Percentiles rank a stretch among this genome's conserved stretches.
phyloP scores from a whole-genome alignment of 2,797 vertebrate genomes.

The Apogon hyalosoma region DNA sequence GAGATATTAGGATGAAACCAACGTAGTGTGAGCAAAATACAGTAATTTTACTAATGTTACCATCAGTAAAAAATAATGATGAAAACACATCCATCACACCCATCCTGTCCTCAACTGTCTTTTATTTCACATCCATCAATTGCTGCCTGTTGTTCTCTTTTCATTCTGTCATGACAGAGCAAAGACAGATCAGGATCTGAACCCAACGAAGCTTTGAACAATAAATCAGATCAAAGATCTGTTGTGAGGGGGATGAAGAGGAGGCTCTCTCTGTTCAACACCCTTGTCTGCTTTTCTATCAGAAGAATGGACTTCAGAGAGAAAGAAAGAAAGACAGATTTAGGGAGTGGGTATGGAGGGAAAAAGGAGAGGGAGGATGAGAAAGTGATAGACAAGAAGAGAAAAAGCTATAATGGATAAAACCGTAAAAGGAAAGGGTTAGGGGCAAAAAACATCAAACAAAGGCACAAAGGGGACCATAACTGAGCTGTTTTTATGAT shows the following conservation, averaged over 20 bases:
- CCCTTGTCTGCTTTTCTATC: slow-evolving; percentile 19
- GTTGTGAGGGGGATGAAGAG: slow-evolving; percentile 3
- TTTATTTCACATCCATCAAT: background rate
- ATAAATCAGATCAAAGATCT: slow-evolving; percentile 50
- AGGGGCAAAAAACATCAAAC: background rate
- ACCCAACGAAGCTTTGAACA: slow-evolving; percentile 59
- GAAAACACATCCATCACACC: background rate
- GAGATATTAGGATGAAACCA: background rate
- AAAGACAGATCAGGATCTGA: slow-evolving; percentile 41
- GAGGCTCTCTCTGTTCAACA: slow-evolving; percentile 19
- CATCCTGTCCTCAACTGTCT: background rate
- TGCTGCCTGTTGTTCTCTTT: slow-evolving; percentile 7
- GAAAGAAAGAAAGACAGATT: slow-evolving; percentile 14
- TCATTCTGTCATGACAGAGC: slow-evolving; percentile 37
- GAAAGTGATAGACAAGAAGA: background rate
- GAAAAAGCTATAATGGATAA: background rate
- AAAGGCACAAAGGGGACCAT: slow-evolving; percentile 9
- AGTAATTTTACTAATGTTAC: background rate
- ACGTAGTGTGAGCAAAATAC: background rate
- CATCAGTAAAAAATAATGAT: background rate
- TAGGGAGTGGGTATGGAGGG: background rate
- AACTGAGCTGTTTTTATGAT: background rate
- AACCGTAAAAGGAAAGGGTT: no score
- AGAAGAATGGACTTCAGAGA: slow-evolving; percentile 40
- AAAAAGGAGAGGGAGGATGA: slow-evolving; percentile 15